A percentile compares a stretch with the other conserved stretches of the same genome.
Evolutionary conservation across 2,797 vertebrate genomes (phyloP).

Genomic region (Enteromius unitaeniatus): DNA sequence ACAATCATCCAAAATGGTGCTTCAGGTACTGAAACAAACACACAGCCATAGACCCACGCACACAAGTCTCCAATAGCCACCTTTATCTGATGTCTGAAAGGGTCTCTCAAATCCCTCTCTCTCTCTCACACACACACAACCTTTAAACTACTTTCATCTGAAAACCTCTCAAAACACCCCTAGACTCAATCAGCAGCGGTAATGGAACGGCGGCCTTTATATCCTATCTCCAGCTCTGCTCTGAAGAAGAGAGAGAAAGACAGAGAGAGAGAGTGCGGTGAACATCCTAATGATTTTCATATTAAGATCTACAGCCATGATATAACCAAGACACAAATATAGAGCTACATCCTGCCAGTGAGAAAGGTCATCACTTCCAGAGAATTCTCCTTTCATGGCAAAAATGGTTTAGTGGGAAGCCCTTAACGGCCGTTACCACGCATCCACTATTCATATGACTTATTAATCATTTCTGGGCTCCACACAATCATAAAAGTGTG

Average conservation of each 20-base stretch:
- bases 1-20: background rate
- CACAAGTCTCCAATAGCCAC: conserved; percentile 48
- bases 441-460: conserved; percentile 3
- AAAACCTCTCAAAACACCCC: conserved; percentile 55
- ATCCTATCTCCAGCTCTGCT: conserved; percentile 43
- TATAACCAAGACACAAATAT: conserved; percentile 12
- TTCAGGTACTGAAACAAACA: background rate
- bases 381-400: conserved; percentile 20
- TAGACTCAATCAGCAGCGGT: conserved; percentile 67
- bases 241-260: conserved; percentile 32
- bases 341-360: conserved; percentile 9
- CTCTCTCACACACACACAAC: conserved; percentile 61
- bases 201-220: conserved; percentile 64
- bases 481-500: background rate
- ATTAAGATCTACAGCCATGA: conserved; percentile 35
- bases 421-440: background rate
- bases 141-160: conserved; percentile 69
- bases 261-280: background rate
- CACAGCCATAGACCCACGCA: background rate
- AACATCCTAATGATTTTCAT: conserved; percentile 36
- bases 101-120: conserved; percentile 56
- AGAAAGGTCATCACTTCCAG: conserved; percentile 17
- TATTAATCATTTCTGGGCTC: conserved; percentile 3
- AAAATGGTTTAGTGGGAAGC: background rate
- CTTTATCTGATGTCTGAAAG: conserved; percentile 29